Evolutionary conservation across 1,140 invertebrate species (phyloP).

Genomic region (Lordiphosa clarofinis): DNA sequence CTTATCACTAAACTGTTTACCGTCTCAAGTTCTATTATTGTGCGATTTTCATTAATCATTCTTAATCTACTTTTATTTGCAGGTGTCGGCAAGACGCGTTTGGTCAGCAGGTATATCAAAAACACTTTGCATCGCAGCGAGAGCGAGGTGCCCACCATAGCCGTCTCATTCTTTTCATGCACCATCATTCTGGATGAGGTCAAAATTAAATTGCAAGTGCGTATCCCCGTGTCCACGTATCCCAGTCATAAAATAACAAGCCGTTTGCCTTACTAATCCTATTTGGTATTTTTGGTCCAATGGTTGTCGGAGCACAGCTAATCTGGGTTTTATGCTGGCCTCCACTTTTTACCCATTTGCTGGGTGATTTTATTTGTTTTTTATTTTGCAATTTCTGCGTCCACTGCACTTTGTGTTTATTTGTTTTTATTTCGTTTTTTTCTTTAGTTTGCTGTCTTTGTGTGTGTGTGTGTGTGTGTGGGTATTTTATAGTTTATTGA

Average conservation of each 20-base stretch:
- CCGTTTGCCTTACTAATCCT: constrained; percentile 38
- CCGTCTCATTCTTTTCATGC: constrained; percentile 93
- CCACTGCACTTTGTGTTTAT: constrained; percentile 68
- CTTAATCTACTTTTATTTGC: constrained; percentile 70
- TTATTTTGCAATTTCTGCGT: constrained; percentile 71
- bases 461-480: constrained; percentile 1
- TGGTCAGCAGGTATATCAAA: constrained; percentile 89
- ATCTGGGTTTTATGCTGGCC: constrained; percentile 51
- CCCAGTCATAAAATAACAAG: constrained; percentile 35
- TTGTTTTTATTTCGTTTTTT: constrained; percentile 48
- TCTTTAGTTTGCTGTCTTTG: constrained; percentile 19
- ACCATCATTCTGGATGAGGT: constrained; percentile 86
- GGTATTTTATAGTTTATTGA: constrained; percentile 72
- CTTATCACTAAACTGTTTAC: constrained; percentile 13
- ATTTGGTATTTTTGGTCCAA: constrained; percentile 45
- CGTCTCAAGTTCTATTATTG: constrained; percentile 1
- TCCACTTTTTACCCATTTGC: constrained; percentile 22
- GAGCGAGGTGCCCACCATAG: constrained; percentile 89
- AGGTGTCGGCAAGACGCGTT: constrained; percentile 94
- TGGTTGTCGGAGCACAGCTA: constrained; percentile 32
- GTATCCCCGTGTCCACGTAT: constrained; percentile 22
- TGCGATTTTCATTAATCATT: constrained; percentile 1
- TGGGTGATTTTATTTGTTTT: constrained; percentile 61
- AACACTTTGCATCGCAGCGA: constrained; percentile 87
- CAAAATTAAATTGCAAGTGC: constrained; percentile 87